Base-by-base conservation (phyloP, 2,888 invertebrate genomes). In the Morpho achilles region DNA sequence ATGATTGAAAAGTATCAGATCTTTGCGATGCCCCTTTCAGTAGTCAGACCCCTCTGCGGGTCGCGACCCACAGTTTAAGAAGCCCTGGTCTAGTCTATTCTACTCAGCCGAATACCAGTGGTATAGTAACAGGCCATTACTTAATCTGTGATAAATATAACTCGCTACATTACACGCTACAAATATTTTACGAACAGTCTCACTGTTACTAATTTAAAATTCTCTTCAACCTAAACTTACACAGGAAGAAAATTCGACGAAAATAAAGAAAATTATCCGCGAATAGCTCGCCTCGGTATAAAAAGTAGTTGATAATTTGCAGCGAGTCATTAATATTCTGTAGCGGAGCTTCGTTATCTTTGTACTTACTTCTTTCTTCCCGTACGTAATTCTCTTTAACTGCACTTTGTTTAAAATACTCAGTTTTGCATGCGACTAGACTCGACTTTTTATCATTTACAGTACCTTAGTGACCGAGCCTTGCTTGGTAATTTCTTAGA, bases 271-370 rank as follows among this genome's bases (percentile, higher is more conserved):
- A 10, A 47, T 41, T 42, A 54, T 48, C 54, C 54, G 8, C 8
- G 47, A 47, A 10, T 54, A 54, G 6, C 40, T 46, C 48, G 47
- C 48, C 41, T 42, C n/a, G 5, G 22, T n/a, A 44, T n/a, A 54
- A 54, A 9, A 47, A 56, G 56, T 56, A 56, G 40, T 61, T 61
- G 61, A 61, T 61, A 59, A 61, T 61, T 56, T 59, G 56, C 59
- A 41, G 53, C 50, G 50, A 45, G 56, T 53, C 61, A 59, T 61
- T 59, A 59, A 61, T 61, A 61, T 61, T 61, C 61, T 56, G 59
- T 41, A 53, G 55, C 48, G 53, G 59, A 48, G 53, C 53, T 61
- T 61, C 61, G 59, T 61, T 61, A 61, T 61, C 61, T 61, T 56
- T 59, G 53, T 56, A 56, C 58, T 58, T 58, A 61, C 32, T 52